Conservation (phyloP, 2,113 vertebrate species). For the Sylvilagus bachmani region DNA sequence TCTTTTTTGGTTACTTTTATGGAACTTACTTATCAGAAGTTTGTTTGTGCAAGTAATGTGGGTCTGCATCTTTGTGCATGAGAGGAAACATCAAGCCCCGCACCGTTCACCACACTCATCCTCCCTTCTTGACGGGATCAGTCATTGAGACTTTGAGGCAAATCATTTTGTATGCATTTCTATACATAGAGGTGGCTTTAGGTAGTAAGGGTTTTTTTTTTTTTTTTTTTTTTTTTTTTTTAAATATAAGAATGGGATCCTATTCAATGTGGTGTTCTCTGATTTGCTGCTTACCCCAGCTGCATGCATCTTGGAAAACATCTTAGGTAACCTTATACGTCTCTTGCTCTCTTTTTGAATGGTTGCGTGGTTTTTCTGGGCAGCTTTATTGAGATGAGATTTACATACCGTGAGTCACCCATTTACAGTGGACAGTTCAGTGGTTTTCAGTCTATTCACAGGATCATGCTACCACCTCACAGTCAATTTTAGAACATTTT, state of each 20-base stretch:
- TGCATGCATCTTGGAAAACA: background rate
- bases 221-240: background rate
- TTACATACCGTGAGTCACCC: background rate
- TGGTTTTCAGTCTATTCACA: background rate
- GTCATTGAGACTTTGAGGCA: background rate
- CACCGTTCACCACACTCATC: background rate
- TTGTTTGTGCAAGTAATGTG: background rate
- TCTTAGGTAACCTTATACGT: background rate
- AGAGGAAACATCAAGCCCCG: background rate
- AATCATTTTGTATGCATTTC: background rate
- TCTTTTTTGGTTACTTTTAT: conserved; percentile 41
- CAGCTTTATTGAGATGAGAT: background rate
- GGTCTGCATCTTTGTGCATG: background rate
- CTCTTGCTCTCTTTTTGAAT: background rate
- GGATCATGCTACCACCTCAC: background rate
- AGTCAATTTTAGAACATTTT: conserved; percentile 27
- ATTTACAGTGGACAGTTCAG: background rate
- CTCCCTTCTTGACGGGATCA: background rate
- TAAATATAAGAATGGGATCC: background rate
- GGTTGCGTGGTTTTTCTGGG: background rate
- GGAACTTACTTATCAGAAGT: conserved; percentile 14
- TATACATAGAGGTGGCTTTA: background rate
- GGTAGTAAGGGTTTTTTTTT: background rate
- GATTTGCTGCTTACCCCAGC: background rate
- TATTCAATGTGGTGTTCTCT: background rate